A percentile compares a stretch with the other conserved stretches of the same genome.
phyloP scores from a whole-genome alignment of 1,140 invertebrate genomes.

The Triops cancriformis region DNA sequence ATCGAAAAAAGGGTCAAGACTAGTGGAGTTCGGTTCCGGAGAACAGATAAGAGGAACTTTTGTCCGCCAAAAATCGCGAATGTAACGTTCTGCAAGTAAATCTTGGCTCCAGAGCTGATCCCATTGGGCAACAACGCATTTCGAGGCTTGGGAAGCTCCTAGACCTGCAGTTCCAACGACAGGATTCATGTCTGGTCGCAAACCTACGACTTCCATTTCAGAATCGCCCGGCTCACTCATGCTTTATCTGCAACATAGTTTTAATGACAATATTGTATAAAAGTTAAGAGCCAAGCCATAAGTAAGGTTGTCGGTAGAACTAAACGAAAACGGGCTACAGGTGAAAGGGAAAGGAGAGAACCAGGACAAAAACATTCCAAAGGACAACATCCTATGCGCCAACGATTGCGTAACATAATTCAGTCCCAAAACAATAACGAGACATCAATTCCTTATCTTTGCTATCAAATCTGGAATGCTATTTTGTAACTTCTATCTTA shows the following conservation, averaged over 20 bases:
- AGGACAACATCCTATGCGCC: too few species aligned
- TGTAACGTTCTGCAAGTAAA: background rate
- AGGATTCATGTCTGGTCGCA: background rate
- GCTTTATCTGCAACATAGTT: background rate
- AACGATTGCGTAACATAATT: too few species aligned
- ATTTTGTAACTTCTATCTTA: too few species aligned
- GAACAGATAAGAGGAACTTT: background rate
- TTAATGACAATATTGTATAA: too few species aligned
- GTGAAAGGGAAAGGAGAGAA: too few species aligned
- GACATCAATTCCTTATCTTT: too few species aligned
- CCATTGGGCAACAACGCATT: background rate
- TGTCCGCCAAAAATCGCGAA: background rate
- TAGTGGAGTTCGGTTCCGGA: background rate
- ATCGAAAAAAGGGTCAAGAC: slow-evolving; percentile 29
- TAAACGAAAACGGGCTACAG: too few species aligned
- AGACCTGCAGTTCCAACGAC: background rate
- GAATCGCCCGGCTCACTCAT: background rate
- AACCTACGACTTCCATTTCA: background rate
- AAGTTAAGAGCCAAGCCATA: too few species aligned
- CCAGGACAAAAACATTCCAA: too few species aligned
- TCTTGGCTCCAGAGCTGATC: background rate
- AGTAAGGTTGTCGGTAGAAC: too few species aligned
- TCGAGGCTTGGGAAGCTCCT: background rate
- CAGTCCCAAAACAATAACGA: too few species aligned
- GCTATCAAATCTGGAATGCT: too few species aligned